Conservation (phyloP, 2,888 invertebrate genomes). For the Drosophila rubida region DNA sequence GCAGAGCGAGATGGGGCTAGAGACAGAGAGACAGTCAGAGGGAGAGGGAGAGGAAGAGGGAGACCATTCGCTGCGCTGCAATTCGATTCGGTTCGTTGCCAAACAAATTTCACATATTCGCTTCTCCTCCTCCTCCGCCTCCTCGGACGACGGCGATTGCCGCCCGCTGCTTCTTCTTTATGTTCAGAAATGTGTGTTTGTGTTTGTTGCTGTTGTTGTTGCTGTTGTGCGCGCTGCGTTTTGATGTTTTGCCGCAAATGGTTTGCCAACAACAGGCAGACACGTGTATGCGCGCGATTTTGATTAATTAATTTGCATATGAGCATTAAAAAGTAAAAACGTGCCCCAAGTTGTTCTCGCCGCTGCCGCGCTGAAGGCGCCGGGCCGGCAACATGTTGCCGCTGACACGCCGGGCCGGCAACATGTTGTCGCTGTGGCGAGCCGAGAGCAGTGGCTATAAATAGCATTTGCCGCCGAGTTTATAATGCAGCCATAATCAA, state of each 20-base stretch:
- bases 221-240: constrained; percentile 53
- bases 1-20: not conserved
- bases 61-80: constrained; percentile 22
- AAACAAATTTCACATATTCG: constrained; percentile 46
- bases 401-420: constrained; percentile 34
- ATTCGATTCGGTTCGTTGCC: constrained; percentile 54
- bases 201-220: no score
- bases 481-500: constrained; percentile 72
- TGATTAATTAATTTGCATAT: constrained; percentile 81
- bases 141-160: constrained; percentile 27
- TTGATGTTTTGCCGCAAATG: constrained; percentile 75
- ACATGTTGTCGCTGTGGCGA: constrained; percentile 8
- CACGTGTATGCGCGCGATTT: constrained; percentile 70
- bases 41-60: no score
- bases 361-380: constrained; percentile 33
- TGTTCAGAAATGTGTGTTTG: constrained; percentile 19
- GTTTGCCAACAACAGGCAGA: constrained; percentile 59
- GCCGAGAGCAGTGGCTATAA: constrained; percentile 39
- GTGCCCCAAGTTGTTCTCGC: constrained; percentile 44
- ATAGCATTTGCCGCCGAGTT: constrained; percentile 54
- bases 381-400: constrained; percentile 38
- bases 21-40: not conserved
- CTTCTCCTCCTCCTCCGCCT: no score
- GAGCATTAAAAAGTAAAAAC: constrained; percentile 60
- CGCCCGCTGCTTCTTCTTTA: constrained; percentile 57